Percentiles rank a stretch among this genome's conserved stretches.
These are phyloP conservation scores for Strigops habroptila DNA, from an alignment of 2,113 vertebrate genomes.

Conservation along the genomic window DNA sequence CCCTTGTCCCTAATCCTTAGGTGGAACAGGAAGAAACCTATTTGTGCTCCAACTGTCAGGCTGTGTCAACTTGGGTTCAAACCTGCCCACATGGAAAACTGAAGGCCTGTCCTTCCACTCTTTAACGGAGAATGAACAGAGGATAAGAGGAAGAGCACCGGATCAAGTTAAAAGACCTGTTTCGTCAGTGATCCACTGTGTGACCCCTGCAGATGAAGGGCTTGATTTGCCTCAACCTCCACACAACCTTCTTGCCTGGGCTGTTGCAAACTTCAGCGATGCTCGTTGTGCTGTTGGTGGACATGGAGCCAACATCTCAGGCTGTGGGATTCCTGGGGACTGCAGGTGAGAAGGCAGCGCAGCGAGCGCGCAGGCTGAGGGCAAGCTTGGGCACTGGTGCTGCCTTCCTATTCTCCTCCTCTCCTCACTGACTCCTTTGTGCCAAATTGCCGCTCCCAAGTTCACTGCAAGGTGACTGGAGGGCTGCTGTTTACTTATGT, in stretches of 20 bases:
- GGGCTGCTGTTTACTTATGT: neutral
- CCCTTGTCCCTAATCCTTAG: neutral
- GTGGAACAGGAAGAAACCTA: neutral
- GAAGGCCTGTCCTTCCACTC: neutral
- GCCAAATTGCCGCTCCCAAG: neutral
- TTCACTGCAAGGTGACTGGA: neutral
- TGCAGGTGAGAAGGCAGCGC: neutral
- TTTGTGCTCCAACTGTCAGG: neutral
- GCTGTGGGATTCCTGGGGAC: neutral
- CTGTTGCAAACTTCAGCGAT: neutral
- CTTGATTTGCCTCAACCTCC: neutral
- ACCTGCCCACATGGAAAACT: neutral
- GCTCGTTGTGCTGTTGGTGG: fast-evolving
- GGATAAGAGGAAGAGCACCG: neutral
- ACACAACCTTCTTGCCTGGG: neutral
- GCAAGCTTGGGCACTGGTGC: neutral
- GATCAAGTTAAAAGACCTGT: neutral
- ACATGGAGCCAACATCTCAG: neutral
- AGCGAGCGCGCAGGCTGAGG: neutral
- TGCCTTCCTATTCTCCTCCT: neutral
- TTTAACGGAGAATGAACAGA: neutral
- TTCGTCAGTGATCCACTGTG: neutral
- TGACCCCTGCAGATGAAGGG: fast-evolving
- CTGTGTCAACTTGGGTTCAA: neutral
- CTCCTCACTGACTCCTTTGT: neutral